Percentiles rank a stretch among this genome's conserved stretches.
These are phyloP conservation scores for Cochlearius cochlearius DNA, from an alignment of 2,113 vertebrate genomes.

Conservation along the genomic window DNA sequence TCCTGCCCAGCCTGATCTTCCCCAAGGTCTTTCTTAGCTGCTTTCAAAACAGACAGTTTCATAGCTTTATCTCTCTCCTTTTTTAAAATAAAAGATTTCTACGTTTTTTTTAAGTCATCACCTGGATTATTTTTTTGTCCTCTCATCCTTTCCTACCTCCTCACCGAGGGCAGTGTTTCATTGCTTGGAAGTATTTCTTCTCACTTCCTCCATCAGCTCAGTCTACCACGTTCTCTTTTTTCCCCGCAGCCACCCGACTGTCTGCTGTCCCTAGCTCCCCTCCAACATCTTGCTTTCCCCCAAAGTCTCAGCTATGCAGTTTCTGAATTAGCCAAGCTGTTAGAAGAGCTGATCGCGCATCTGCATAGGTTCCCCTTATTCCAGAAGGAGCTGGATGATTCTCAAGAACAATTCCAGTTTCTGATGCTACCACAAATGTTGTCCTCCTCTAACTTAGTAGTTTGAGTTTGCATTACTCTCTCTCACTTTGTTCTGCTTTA, in stretches of 20 bases:
- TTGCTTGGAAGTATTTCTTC: neutral
- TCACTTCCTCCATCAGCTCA: neutral
- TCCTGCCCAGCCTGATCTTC: conserved; percentile 15
- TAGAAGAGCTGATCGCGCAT: neutral
- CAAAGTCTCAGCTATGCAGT: neutral
- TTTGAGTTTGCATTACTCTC: neutral
- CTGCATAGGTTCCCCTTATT: neutral
- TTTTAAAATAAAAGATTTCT: neutral
- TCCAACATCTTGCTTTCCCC: neutral
- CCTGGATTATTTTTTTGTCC: neutral
- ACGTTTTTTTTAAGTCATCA: neutral
- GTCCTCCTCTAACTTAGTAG: neutral
- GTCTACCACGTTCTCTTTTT: neutral
- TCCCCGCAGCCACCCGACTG: neutral
- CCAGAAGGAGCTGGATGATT: neutral
- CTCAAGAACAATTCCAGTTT: neutral
- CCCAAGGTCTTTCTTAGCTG: neutral
- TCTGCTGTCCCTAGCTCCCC: neutral
- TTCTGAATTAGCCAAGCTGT: neutral
- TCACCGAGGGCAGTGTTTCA: neutral
- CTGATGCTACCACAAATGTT: neutral
- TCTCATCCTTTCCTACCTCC: neutral
- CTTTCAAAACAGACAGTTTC: conserved; percentile 22
- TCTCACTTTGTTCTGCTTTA: neutral
- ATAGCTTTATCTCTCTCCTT: neutral